A percentile compares a stretch with the other conserved stretches of the same genome.
phyloP scores from a whole-genome alignment of 1,140 invertebrate genomes.

The fruit fly (Drosophila melanogaster) region DNA sequence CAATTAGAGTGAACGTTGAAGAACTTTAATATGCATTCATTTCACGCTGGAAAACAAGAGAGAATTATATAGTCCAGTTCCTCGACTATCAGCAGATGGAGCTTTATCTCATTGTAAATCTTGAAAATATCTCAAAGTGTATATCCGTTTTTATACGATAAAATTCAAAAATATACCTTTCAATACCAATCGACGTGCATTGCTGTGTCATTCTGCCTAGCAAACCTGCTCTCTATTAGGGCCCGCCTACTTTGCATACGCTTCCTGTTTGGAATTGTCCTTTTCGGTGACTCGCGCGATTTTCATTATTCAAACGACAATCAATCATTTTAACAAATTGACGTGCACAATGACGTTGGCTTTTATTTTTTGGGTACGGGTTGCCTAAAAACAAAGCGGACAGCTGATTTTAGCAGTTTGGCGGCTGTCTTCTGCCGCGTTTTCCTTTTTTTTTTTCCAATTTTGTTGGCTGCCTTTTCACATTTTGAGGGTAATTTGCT shows the following conservation, averaged over 20 bases:
- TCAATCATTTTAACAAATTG: conserved; percentile 84
- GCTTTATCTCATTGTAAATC: too few species aligned
- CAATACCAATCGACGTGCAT: neutral
- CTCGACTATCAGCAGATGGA: conserved; percentile 22
- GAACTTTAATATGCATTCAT: conserved; percentile 25
- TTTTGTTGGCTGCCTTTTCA: conserved; percentile 34
- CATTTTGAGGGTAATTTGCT: conserved; percentile 77
- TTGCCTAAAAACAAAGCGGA: conserved; percentile 71
- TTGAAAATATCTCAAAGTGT: too few species aligned
- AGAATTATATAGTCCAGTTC: too few species aligned
- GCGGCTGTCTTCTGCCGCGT: conserved; percentile 47
- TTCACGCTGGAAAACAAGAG: conserved; percentile 23
- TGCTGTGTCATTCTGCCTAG: neutral
- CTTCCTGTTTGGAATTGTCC: conserved; percentile 54
- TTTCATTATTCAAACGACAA: conserved; percentile 82
- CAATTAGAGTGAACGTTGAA: conserved; percentile 55
- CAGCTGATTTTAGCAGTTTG: conserved; percentile 81
- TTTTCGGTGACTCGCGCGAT: conserved; percentile 66
- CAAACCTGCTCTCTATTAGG: conserved; percentile 6
- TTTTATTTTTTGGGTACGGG: conserved; percentile 58
- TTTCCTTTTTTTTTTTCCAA: conserved; percentile 33
- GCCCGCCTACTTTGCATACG: conserved; percentile 16
- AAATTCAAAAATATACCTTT: neutral
- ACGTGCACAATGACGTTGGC: conserved; percentile 77
- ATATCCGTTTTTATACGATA: too few species aligned